Evolutionary conservation across 2,113 vertebrate genomes (phyloP).

Genomic region (Nannobrachium achirus): DNA sequence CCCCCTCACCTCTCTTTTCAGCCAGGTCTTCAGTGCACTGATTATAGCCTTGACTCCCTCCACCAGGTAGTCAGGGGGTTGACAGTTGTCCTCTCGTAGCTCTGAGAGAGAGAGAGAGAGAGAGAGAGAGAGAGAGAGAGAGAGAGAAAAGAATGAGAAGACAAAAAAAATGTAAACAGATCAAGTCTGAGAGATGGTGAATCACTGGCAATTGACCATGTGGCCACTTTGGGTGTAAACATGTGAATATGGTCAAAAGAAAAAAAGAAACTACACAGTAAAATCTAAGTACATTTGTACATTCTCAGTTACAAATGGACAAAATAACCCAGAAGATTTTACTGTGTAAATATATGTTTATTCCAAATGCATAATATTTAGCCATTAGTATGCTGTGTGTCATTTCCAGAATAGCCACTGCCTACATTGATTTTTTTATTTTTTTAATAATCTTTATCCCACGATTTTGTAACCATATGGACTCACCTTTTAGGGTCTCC

Average conservation of each 20-base stretch:
- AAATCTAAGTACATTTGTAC: background rate
- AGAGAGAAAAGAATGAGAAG: conserved; percentile 13
- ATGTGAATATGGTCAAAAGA: too few species aligned
- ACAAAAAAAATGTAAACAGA: background rate
- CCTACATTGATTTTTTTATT: too few species aligned
- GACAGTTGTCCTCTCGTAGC: conserved; percentile 91
- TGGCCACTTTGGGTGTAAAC: background rate
- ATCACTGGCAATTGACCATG: background rate
- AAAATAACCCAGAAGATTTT: too few species aligned
- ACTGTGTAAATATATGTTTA: background rate
- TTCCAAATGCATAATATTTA: background rate
- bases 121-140: background rate
- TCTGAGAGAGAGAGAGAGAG: conserved; percentile 74
- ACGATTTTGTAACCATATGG: too few species aligned
- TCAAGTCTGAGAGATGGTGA: too few species aligned
- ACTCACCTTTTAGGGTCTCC: conserved; percentile 94
- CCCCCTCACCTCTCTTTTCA: conserved; percentile 92
- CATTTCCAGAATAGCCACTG: background rate
- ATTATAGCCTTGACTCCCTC: conserved; percentile 97
- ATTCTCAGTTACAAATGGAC: background rate
- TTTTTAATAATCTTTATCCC: too few species aligned
- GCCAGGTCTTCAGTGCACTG: conserved; percentile 92
- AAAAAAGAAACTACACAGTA: background rate
- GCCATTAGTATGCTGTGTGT: background rate
- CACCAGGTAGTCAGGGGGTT: conserved; percentile 89